Base-by-base conservation (phyloP, 2,888 invertebrate genomes). In the Microctonus aethiopoides region DNA sequence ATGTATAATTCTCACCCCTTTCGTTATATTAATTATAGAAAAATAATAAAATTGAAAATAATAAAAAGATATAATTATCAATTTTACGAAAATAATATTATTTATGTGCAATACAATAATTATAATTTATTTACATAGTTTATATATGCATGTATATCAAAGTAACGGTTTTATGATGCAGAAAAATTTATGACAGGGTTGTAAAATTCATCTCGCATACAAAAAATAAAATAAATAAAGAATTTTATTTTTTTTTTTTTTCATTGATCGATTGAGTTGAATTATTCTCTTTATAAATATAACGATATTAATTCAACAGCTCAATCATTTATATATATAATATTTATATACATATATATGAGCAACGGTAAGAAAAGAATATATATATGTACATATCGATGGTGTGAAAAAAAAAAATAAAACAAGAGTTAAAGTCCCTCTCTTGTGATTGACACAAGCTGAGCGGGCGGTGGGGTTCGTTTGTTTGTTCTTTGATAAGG, bases 401-500 rank as follows among this genome's bases (percentile, higher is more conserved):
- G 16, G 24, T 16, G 7, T 62, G n/a, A 63, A 63, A 16, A 16
- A 46, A 41, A n/a, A n/a, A 64, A 36, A 36, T n/a, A n/a, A n/a
- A n/a, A n/a, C n/a, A n/a, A n/a, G n/a, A n/a, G n/a, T n/a, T n/a
- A 59, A 46, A 46, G 46, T n/a, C 39, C 36, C 36, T 36, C 36
- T 36, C 36, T 36, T 10, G 6, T 75, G 76, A 76, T 74, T 75
- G 76, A 76, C 75, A 73, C 68, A 73, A 73, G 70, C 66, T 60
- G 66, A 70, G 63, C 62, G 66, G 41, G 70, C 70, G 74, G 75
- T 74, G 77, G 78, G 77, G 73, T 76, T 77, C 77, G 46, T 74
- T 74, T 84, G 80, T 84, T 84, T 84, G 82, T 77, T 81, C 76
- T 70, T 51, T 76, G 84, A 84, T 84, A 84, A 83, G 73, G 70